phyloP scores from a whole-genome alignment of 2,888 invertebrate genomes.

The Drosophila antonietae region DNA sequence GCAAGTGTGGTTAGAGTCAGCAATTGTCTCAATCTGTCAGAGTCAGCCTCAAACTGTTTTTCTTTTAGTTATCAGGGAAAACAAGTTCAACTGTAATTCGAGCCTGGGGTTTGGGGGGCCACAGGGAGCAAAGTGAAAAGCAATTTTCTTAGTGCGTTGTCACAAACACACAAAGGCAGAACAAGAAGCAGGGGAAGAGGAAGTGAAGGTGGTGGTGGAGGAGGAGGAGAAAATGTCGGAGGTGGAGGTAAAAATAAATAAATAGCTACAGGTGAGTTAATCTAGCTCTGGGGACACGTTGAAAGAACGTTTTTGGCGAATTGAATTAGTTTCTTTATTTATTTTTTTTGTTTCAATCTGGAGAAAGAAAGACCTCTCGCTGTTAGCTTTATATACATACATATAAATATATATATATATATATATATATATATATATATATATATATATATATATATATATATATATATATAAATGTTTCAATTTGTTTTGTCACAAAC shows the following conservation, averaged over 20 bases:
- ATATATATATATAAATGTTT: background rate
- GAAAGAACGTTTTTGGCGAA: slow-evolving; percentile 15
- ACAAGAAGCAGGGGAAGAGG: background rate
- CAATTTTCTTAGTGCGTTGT: slow-evolving; percentile 50
- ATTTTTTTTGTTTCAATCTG: slow-evolving; percentile 24
- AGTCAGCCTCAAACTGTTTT: slow-evolving; percentile 28
- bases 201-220: too few species aligned
- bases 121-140: slow-evolving; percentile 36
- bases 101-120: background rate
- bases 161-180: slow-evolving; percentile 32
- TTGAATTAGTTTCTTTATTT: slow-evolving; percentile 38
- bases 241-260: background rate
- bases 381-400: slow-evolving; percentile 7
- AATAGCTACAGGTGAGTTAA: slow-evolving; percentile 46
- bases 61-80: slow-evolving; percentile 31
- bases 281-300: slow-evolving; percentile 62
- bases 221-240: background rate
- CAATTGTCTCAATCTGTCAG: slow-evolving; percentile 60
- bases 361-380: slow-evolving; percentile 19
- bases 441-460: background rate
- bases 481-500: background rate
- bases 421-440: background rate
- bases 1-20: slow-evolving; percentile 11
- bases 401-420: background rate
- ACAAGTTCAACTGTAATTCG: slow-evolving; percentile 45